These are phyloP conservation scores for Meliscaeva auricollis DNA, from an alignment of 2,888 invertebrate species.

Conservation along the genomic window DNA sequence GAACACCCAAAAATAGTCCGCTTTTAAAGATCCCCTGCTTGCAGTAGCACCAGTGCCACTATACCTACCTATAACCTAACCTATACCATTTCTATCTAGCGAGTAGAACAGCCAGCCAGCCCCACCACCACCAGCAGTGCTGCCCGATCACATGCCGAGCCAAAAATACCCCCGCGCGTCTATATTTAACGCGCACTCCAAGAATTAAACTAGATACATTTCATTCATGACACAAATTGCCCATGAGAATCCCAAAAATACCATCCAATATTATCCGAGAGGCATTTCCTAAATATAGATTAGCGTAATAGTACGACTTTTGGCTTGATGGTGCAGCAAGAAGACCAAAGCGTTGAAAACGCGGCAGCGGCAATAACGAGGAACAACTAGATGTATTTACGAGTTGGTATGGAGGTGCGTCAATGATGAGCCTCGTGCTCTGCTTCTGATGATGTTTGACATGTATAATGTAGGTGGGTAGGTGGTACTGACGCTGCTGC, in stretches of 20 bases:
- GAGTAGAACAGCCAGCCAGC: background rate
- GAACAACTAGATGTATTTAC: background rate
- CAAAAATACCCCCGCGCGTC: conserved; percentile 65
- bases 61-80: conserved; percentile 32
- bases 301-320: conserved; percentile 62
- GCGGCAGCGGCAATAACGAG: background rate
- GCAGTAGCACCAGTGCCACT: background rate
- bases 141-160: conserved; percentile 67
- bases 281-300: conserved; percentile 64
- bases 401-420: conserved; percentile 63
- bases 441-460: conserved; percentile 13
- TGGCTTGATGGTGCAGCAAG: conserved; percentile 7
- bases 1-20: conserved; percentile 64
- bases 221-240: conserved; percentile 76
- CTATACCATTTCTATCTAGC: background rate
- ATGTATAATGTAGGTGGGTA: conserved; percentile 54
- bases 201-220: conserved; percentile 74
- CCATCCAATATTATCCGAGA: conserved; percentile 65
- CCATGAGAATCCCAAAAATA: conserved; percentile 75
- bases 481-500: conserved; percentile 42
- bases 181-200: conserved; percentile 65
- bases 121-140: conserved; percentile 30
- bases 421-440: conserved; percentile 72
- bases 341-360: conserved; percentile 32
- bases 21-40: conserved; percentile 40